Evolutionary conservation across 2,113 vertebrate species (phyloP), one percentile per base, ranked within the genome.

Genomic region (Cacatua alba): DNA sequence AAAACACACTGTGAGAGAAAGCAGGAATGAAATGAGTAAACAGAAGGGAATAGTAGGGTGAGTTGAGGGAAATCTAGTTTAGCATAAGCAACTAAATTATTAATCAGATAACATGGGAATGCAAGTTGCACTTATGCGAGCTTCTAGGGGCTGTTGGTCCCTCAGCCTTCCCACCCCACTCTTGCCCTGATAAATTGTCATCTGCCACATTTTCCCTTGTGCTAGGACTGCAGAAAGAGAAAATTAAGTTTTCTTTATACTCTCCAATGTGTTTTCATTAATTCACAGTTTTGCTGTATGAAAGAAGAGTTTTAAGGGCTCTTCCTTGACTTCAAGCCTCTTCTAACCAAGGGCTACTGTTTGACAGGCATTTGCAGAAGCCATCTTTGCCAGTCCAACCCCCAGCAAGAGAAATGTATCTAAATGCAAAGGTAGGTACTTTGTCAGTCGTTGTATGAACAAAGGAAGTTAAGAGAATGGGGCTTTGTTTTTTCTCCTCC

Each of bases 401-500:
- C 26, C 97, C 98, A 10, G 91, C 98, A 60, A 98, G 98, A 64
- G 98, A 99, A 96, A 97, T 97, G 19, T 97, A 98, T 65, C 97
- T 98, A 74, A 99, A 98, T 93, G 98, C 98, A 26, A 99, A 99
- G 97, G 98, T 98, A 89, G 95, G 81, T 78, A 59, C 28, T 86
- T 41, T 35, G 55, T 74, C 77, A 60, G 18, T 75, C 6, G 1
- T 46, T 35, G 19, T 48, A 35, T 18, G 35, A 83, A 77, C 19
- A 63, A 82, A 88, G 46, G 19, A 43, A 92, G 23, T 19, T 60
- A 63, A 53, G 76, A 78, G 55, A 86, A 70, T 9, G 24, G 18
- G 48, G 17, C 23, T 46, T 44, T 60, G 39, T n/a, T 86, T 94
- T 82, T 67, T 49, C 8, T 86, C 18, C 49, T 80, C 26, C 37